A percentile compares a stretch with the other conserved stretches of the same genome.
These are phyloP conservation scores for Monoplex corrugatus DNA, from an alignment of 2,888 invertebrate genomes.

Conservation along the genomic window DNA sequence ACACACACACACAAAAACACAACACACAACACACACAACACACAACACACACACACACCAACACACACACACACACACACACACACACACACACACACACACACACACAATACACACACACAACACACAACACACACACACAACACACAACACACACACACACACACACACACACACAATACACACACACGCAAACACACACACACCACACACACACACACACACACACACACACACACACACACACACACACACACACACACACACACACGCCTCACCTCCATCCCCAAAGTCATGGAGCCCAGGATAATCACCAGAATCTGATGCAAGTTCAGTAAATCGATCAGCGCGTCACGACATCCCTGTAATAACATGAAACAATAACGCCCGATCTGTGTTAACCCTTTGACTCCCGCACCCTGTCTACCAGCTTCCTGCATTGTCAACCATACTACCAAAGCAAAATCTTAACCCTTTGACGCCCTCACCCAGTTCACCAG, in stretches of 20 bases:
- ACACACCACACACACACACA: conserved; percentile 13
- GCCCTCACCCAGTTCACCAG: too few relatives aligned
- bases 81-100: conserved; percentile 1
- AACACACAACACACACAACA: not conserved
- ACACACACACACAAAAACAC: not conserved
- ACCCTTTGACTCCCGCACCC: too few relatives aligned
- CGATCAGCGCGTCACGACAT: conserved; percentile 31
- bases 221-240: not conserved
- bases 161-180: conserved; percentile 20
- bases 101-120: not conserved
- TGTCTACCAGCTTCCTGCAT: too few relatives aligned
- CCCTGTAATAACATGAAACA: too few relatives aligned
- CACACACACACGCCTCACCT: conserved; percentile 32
- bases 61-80: not conserved
- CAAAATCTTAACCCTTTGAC: too few relatives aligned
- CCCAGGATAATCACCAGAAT: not conserved
- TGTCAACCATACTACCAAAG: too few relatives aligned
- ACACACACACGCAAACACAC: not conserved
- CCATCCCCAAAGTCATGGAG: not conserved
- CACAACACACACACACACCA: not conserved
- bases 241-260: conserved; percentile 26
- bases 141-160: not conserved
- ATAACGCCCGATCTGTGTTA: too few relatives aligned
- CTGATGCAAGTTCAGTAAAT: conserved; percentile 1
- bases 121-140: too few relatives aligned